These are phyloP conservation scores for Drosophila prostipennis DNA, from an alignment of 2,888 invertebrate species.

Conservation along the genomic window DNA sequence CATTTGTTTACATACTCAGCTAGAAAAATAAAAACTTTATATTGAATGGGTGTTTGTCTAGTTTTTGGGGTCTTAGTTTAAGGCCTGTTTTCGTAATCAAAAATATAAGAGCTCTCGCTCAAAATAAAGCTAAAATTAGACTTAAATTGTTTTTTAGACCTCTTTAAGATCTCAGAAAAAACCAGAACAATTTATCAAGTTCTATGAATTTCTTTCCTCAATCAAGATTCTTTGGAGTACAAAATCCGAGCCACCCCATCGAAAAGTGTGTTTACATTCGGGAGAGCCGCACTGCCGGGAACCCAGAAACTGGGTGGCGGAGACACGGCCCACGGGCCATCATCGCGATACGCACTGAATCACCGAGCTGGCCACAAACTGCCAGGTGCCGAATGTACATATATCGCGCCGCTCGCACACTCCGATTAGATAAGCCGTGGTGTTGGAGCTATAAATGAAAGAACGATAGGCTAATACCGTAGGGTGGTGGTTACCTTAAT, in stretches of 20 bases:
- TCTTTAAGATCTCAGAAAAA: too few relatives aligned
- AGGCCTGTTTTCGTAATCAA: background rate
- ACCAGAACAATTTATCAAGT: too few relatives aligned
- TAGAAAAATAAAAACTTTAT: background rate
- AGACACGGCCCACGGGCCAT: slow-evolving; percentile 9
- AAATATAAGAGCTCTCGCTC: background rate
- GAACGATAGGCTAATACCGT: slow-evolving; percentile 14
- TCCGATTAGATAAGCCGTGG: slow-evolving; percentile 66
- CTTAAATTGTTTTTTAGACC: background rate
- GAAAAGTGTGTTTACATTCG: slow-evolving; percentile 69
- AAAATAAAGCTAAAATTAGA: background rate
- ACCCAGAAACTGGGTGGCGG: slow-evolving; percentile 55
- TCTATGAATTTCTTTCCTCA: background rate
- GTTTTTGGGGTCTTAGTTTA: background rate
- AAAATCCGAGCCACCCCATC: slow-evolving; percentile 28
- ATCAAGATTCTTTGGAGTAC: background rate
- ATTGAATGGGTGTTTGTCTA: background rate
- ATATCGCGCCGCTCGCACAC: slow-evolving; percentile 46
- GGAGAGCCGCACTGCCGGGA: slow-evolving; percentile 56
- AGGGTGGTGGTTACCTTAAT: slow-evolving; percentile 84
- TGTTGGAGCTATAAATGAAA: slow-evolving; percentile 14
- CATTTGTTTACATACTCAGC: background rate
- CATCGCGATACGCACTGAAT: slow-evolving; percentile 46
- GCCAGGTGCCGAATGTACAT: slow-evolving; percentile 71
- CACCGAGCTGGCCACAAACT: slow-evolving; percentile 4